These are phyloP conservation scores for Pogona vitticeps DNA, from an alignment of 2,113 vertebrate genomes.

Conservation along the genomic window DNA sequence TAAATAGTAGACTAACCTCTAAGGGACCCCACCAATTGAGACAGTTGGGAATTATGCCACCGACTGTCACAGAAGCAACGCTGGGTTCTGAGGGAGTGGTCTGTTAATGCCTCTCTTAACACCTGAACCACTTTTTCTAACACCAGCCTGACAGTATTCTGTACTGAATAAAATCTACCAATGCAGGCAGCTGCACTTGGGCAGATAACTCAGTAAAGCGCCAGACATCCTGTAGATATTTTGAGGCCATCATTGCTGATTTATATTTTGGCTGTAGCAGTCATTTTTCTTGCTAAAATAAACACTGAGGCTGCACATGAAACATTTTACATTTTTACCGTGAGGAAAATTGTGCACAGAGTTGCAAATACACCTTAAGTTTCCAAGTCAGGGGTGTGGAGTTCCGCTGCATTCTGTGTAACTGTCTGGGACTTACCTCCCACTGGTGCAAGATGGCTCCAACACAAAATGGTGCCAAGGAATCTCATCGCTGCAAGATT, in stretches of 20 bases:
- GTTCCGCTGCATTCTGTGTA: no score
- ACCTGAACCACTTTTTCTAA: background rate
- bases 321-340: background rate
- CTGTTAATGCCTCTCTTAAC: constrained; percentile 42
- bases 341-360: background rate
- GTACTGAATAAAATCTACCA: constrained; percentile 1
- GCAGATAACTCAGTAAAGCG: background rate
- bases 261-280: background rate
- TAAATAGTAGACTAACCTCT: constrained; percentile 36
- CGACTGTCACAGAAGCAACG: constrained; percentile 17
- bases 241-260: background rate
- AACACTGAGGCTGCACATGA: background rate
- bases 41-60: constrained; percentile 4
- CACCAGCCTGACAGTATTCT: background rate
- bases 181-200: background rate
- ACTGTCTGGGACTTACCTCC: background rate
- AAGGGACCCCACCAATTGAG: constrained; percentile 22
- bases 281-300: background rate
- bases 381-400: background rate
- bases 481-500: no score
- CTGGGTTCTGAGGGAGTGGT: constrained; percentile 34
- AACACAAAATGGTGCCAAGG: background rate
- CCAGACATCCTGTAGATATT: background rate
- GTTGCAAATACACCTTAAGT: background rate
- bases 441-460: background rate